Evolutionary conservation across 1,140 invertebrate species (phyloP), one percentile per base, ranked within the genome.

Genomic region (Pseudomyrmex sp.): DNA sequence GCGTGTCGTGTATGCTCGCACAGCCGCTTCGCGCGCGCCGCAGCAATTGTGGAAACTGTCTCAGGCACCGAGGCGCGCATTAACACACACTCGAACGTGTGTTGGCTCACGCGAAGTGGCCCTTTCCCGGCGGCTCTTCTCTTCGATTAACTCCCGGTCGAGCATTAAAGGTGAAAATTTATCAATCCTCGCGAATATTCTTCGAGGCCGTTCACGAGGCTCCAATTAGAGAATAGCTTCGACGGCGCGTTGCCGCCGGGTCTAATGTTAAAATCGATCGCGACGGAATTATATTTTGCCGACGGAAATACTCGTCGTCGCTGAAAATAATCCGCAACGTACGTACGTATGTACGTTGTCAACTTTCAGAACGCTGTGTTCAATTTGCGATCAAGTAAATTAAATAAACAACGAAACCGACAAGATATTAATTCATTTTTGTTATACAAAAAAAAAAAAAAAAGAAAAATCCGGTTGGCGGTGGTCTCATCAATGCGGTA

Each of bases 31-130:
- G 50, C 35, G 35, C 50, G 18, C 50, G 35, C 63, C 50, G 35
- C 20, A 80, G 35, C 20, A 80, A 72, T 80, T 80, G 66, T 80
- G 54, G 56, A 70, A 80, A 80, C 76, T 80, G 76, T 72, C 76
- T 80, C 54, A 61, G 23, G 23, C 65, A 26, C 20, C 15, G n/a
- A 26, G 44, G 18, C 18, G 18, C 65, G 20, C 54, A 35, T 79
- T 79, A 79, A 61, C 76, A 18, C 20, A 61, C 76, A 18, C 20
- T 70, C 59, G 59, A 80, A 72, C 66, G 44, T 48, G 44, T 48
- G 63, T 56, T 44, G 69, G 35, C 63, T 69, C 62, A 35, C 35
- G 62, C 62, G 50, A 72, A 80, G 72, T 12, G 54, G 20, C 44
- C 20, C 5, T 35, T 48, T 26, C 46, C 20, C 5, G 44, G n/a